Base-by-base conservation (phyloP, 2,888 invertebrate genomes). In the Polyploca ridens region DNA sequence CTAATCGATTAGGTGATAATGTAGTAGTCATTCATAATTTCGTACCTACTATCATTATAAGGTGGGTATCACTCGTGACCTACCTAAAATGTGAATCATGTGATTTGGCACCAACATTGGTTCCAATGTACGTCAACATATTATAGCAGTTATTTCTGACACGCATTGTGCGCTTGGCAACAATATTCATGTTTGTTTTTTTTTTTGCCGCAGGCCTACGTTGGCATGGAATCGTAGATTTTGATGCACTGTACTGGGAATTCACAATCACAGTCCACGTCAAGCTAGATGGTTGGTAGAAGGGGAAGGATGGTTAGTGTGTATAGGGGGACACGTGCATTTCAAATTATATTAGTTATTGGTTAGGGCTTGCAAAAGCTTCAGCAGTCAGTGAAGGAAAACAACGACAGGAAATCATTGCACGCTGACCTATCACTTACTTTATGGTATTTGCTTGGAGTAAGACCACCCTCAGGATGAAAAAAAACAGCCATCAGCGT, bases 51-150 rank as follows among this genome's bases (percentile, higher is more conserved):
- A 64, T 65, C 58, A 35, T 19, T n/a, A 16, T 5, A 16, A 78
- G 73, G 90, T 88, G 88, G 86, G 90, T 84, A 90, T 83, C 83
- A 75, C 89, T 90, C 90, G 90, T 91, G 90, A 91, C 90, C 86
- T 81, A 89, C 81, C 85, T 85, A 80, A 87, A 88, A 90, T 90
- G 85, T 88, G 87, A 87, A 88, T 91, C 91, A 91, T 90, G 91
- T 91, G 91, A 91, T 88, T 89, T 86, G 90, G 90, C 90, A 88
- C 87, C 82, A 88, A 86, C 80, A 76, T 86, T 88, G 84, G 88
- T 72, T 78, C 87, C 86, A 54, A 54, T 73, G 75, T 82, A 81
- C 86, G 87, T 88, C 89, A 86, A 83, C 77, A 79, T 79, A 83
- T 41, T 33, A 19, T 77, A 83, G 84, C 79, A 80, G 87, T 85